Evolutionary conservation across 2,113 vertebrate genomes (phyloP), one percentile per base, ranked within the genome.

Genomic region (Uria lomvia): DNA sequence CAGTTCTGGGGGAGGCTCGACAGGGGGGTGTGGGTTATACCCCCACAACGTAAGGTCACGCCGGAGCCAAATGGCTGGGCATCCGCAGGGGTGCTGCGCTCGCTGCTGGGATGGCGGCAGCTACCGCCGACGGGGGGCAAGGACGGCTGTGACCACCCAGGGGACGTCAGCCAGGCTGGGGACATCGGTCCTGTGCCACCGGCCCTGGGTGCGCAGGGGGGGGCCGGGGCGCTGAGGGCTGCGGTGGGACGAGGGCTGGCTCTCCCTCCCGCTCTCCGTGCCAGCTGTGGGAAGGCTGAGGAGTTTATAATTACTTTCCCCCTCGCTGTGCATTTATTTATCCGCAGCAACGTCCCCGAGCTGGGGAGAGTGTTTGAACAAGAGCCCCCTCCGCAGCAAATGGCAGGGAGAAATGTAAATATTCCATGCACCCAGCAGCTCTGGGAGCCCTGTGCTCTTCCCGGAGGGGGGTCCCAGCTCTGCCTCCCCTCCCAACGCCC

Each of bases 51-150:
- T 53, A 6, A 68, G 63, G 58, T 70, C 50, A n/a, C 34, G 10
- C 43, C 17, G 4, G 18, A 43, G 34, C 32, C 60, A 12, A 34
- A 11, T 3, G 47, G 24, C 70, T 20, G 43, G 30, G 76, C 22
- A n/a, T 66, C 19, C 7, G 9, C 43, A n/a, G 60, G 62, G 70
- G 15, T 60, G 70, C 70, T 24, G 58, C 2, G 5, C 26, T 76
- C 49, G 3, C 76, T 38, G n/a, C 68, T 22, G 53, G 26, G 63
- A 38, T 32, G 73, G 27, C n/a, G 71, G 84, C 36, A 21, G 27
- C 3, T 4, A 1, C 30, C 13, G 6, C 21, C 0, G 0, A 13
- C 2, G 7, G 90, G 49, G 20, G 34, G 24, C 24, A 11, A 23
- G 71, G 83, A 11, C 0, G 6, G 52, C 56, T 15, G 65, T 8